phyloP scores from a whole-genome alignment of 1,140 invertebrate genomes.

The Idris sp. region DNA sequence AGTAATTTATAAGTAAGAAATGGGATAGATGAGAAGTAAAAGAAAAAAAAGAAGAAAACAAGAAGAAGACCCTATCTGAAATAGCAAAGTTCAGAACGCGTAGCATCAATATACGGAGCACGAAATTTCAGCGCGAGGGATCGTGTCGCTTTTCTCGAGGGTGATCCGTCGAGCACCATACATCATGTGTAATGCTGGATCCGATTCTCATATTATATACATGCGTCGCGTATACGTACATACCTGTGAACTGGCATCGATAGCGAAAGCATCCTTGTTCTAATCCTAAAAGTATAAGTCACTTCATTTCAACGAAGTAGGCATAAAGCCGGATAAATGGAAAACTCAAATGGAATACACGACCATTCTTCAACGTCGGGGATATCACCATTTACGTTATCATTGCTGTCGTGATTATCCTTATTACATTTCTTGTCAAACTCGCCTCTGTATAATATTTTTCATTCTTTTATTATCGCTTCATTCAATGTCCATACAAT shows the following conservation, averaged over 20 bases:
- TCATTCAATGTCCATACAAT: conserved; percentile 51
- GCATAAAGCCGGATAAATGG: conserved; percentile 68
- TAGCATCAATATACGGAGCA: conserved; percentile 76
- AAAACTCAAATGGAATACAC: conserved; percentile 68
- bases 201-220: conserved; percentile 75
- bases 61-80: conserved; percentile 24
- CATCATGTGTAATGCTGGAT: conserved; percentile 77
- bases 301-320: conserved; percentile 64
- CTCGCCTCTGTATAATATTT: conserved; percentile 39
- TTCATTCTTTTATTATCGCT: conserved; percentile 56
- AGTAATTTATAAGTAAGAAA: conserved; percentile 27
- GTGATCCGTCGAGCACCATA: conserved; percentile 74
- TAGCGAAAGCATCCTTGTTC: conserved; percentile 61
- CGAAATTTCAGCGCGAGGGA: conserved; percentile 69
- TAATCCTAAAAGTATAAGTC: conserved; percentile 67
- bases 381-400: conserved; percentile 62
- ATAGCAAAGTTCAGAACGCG: conserved; percentile 54
- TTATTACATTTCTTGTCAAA: conserved; percentile 59
- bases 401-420: conserved; percentile 60
- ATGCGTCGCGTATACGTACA: conserved; percentile 54
- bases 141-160: conserved; percentile 70
- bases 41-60: no score
- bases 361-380: conserved; percentile 64
- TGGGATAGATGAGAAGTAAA: conserved; percentile 32
- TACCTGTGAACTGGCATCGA: conserved; percentile 63